phyloP scores from a whole-genome alignment of 2,797 vertebrate genomes.

The Amazona finschi region DNA sequence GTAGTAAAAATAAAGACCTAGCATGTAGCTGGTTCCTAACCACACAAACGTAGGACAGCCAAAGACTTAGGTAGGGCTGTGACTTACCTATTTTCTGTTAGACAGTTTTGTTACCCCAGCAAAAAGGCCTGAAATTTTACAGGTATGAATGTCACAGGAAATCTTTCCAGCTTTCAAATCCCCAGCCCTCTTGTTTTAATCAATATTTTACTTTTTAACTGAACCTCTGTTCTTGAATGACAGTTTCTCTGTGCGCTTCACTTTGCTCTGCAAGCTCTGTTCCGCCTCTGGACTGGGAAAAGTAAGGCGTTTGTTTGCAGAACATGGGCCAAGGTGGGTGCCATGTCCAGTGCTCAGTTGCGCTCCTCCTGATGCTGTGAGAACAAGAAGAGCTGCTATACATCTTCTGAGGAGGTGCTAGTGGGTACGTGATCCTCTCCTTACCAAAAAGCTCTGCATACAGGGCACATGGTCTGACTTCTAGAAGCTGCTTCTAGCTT shows the following conservation, averaged over 20 bases:
- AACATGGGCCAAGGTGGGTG: accelerated
- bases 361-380: neutral
- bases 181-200: neutral
- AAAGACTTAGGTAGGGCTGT: neutral
- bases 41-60: neutral
- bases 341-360: neutral
- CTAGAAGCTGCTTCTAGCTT: neutral
- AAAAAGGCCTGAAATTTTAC: neutral
- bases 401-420: neutral
- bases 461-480: neutral
- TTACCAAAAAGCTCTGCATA: neutral
- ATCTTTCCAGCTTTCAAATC: neutral
- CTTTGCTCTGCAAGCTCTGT: neutral
- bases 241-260: neutral
- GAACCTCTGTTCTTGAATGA: neutral
- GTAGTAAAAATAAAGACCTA: neutral
- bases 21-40: neutral
- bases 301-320: neutral
- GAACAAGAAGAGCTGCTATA: neutral
- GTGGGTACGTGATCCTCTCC: neutral
- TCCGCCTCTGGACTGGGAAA: neutral
- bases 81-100: neutral
- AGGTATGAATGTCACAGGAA: neutral
- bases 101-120: neutral
- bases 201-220: neutral